Percentiles rank a stretch among this genome's conserved stretches.
phyloP scores from a whole-genome alignment of 1,140 invertebrate species.

The Venturia canescens region DNA sequence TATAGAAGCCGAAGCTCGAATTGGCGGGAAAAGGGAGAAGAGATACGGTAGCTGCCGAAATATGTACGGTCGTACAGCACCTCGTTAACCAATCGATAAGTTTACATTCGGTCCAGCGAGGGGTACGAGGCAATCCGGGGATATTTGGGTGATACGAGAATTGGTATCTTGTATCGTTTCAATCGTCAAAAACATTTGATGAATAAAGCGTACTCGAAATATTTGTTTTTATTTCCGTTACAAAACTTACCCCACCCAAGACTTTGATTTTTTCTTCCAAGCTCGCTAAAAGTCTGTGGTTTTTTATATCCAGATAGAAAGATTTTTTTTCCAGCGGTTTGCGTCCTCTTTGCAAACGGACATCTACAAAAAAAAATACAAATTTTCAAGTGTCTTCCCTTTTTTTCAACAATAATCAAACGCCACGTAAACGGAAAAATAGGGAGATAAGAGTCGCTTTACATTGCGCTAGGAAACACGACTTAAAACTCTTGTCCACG shows the following conservation, averaged over 20 bases:
- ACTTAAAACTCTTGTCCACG: neutral
- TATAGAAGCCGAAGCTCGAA: constrained; percentile 6
- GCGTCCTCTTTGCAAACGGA: constrained; percentile 71
- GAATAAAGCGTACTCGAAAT: no score
- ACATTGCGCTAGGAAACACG: neutral
- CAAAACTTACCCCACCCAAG: constrained; percentile 81
- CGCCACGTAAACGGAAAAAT: no score
- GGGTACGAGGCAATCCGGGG: neutral
- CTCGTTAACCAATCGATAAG: constrained; percentile 40
- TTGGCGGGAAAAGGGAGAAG: constrained; percentile 42
- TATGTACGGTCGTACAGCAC: neutral
- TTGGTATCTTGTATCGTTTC: neutral
- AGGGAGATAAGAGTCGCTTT: no score
- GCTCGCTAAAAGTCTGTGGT: constrained; percentile 79
- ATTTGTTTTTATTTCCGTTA: no score
- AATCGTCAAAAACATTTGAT: no score
- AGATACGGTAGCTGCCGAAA: constrained; percentile 10
- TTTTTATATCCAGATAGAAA: constrained; percentile 85
- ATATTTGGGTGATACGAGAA: neutral
- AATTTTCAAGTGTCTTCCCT: neutral
- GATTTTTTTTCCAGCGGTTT: constrained; percentile 80
- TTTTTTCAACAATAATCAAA: no score
- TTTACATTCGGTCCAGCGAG: constrained; percentile 33
- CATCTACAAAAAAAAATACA: constrained; percentile 57
- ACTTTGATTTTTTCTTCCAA: constrained; percentile 82